These are phyloP conservation scores for Parauchenoglanis ngamensis DNA, from an alignment of 2,797 vertebrate species.

Conservation along the genomic window DNA sequence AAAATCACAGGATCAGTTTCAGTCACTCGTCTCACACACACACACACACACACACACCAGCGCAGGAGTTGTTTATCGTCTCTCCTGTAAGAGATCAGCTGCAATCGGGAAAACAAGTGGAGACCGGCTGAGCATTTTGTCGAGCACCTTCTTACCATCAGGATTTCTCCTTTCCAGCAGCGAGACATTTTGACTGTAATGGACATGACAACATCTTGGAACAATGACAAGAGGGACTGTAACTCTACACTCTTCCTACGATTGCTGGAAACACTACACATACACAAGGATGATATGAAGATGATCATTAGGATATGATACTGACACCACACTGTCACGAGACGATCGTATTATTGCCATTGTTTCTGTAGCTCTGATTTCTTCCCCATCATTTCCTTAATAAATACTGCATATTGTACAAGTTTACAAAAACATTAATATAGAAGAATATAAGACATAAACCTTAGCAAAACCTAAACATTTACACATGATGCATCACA, in stretches of 20 bases:
- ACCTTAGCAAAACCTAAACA: background rate
- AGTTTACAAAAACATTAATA: background rate
- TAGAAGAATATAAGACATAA: background rate
- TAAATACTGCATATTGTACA: background rate
- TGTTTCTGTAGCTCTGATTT: background rate
- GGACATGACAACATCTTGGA: background rate
- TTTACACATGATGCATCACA: background rate
- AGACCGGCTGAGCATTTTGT: background rate
- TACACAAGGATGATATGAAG: background rate
- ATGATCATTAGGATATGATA: background rate
- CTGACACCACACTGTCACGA: background rate
- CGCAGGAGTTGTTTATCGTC: slow-evolving; percentile 1
- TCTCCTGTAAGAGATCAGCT: slow-evolving; percentile 9
- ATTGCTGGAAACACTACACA: no score
- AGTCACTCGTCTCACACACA: background rate
- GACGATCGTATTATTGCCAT: background rate
- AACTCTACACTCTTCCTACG: background rate
- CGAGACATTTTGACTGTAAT: background rate
- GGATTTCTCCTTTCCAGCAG: background rate
- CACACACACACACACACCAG: background rate
- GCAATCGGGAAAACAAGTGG: background rate
- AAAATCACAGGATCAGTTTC: background rate
- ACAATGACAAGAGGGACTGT: background rate
- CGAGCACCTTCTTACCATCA: background rate
- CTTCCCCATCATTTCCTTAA: no score